phyloP scores from a whole-genome alignment of 2,888 invertebrate species.

The Synanthedon vespiformis region DNA sequence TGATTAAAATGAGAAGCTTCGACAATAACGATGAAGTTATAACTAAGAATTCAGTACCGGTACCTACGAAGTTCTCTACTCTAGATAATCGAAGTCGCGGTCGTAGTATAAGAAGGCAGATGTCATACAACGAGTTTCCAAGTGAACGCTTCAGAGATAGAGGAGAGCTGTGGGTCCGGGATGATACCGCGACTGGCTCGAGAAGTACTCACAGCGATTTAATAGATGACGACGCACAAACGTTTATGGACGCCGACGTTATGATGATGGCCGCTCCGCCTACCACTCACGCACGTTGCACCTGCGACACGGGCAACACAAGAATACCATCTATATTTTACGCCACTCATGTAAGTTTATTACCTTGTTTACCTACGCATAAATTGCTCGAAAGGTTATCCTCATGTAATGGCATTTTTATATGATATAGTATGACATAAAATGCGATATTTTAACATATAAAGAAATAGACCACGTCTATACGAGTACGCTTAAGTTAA shows the following conservation, averaged over 20 bases:
- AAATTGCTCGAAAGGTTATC: neutral
- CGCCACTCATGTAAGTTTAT: conserved; percentile 51
- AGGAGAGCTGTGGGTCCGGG: conserved; percentile 44
- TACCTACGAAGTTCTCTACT: conserved; percentile 56
- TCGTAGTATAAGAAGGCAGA: conserved; percentile 57
- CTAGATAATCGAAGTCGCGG: conserved; percentile 60
- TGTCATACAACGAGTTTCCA: conserved; percentile 65
- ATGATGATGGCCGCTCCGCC: conserved; percentile 35
- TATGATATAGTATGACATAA: neutral
- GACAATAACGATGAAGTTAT: conserved; percentile 51
- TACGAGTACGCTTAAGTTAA: too few relatives aligned
- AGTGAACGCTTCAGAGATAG: conserved; percentile 53
- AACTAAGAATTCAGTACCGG: conserved; percentile 40
- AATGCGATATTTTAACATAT: too few relatives aligned
- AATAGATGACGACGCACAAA: conserved; percentile 44
- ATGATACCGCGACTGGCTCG: conserved; percentile 39
- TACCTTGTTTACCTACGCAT: neutral
- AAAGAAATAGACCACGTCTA: too few relatives aligned
- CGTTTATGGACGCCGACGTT: conserved; percentile 49
- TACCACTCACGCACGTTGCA: conserved; percentile 43
- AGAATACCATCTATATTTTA: conserved; percentile 54
- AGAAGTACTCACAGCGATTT: conserved; percentile 43
- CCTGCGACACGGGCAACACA: conserved; percentile 43
- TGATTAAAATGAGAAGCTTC: conserved; percentile 52
- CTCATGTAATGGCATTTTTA: neutral